Percentiles rank a stretch among this genome's conserved stretches.
Conservation (phyloP, 2,113 vertebrate species). For the Thamnaconus septentrionalis region DNA sequence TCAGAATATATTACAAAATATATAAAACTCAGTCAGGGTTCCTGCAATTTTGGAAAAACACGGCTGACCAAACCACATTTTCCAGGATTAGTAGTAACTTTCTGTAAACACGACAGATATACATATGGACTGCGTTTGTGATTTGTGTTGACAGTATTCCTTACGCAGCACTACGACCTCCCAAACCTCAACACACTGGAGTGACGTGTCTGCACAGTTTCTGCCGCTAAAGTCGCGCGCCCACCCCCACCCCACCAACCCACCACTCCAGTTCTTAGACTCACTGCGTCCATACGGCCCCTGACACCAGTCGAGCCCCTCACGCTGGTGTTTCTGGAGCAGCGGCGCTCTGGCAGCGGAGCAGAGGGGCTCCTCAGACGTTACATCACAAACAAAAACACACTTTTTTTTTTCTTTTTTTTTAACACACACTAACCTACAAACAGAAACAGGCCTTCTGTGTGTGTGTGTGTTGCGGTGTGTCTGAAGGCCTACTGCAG, state of each 20-base stretch:
- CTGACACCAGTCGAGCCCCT: constrained; percentile 30
- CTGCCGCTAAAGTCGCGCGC: not conserved
- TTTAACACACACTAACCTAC: constrained; percentile 4
- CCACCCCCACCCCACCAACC: not conserved
- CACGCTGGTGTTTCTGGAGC: constrained; percentile 41
- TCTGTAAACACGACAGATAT: not conserved
- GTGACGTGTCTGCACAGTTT: constrained; percentile 3
- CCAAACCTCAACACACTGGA: not conserved
- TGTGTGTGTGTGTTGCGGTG: too few relatives aligned
- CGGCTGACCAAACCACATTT: too few relatives aligned
- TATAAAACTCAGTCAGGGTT: too few relatives aligned
- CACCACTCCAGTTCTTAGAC: constrained; percentile 36
- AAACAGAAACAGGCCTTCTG: constrained; percentile 1
- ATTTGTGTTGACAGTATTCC: too few relatives aligned
- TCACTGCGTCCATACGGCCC: constrained; percentile 35
- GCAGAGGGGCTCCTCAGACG: constrained; percentile 31
- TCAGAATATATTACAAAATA: too few relatives aligned
- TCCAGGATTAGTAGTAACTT: too few relatives aligned
- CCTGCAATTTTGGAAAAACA: too few relatives aligned
- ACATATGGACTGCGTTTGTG: not conserved
- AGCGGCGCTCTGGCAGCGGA: constrained; percentile 11
- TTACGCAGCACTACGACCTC: too few relatives aligned
- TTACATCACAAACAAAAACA: constrained; percentile 45
- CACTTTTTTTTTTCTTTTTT: constrained; percentile 3
- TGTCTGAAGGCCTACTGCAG: too few relatives aligned